Conservation (phyloP, 2,797 vertebrate species). For the Crocidura indochinensis region DNA sequence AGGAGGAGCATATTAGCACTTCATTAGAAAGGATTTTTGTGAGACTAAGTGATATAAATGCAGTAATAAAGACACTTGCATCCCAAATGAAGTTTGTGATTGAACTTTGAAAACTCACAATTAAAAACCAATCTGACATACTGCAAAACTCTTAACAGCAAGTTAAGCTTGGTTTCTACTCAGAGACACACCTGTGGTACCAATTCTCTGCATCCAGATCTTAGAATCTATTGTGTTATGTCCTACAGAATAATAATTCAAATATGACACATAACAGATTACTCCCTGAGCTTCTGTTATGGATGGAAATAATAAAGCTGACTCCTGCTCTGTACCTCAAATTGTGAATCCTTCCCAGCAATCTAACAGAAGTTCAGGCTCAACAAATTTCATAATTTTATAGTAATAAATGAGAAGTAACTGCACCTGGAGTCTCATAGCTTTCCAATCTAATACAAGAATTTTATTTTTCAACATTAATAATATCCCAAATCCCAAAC, state of each 20-base stretch:
- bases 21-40: not conserved
- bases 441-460: slow-evolving; percentile 51
- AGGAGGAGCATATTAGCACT: not conserved
- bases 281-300: not conserved
- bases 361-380: not conserved
- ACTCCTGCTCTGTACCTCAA: not conserved
- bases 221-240: not conserved
- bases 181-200: not conserved
- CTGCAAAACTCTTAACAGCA: not conserved
- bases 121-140: not conserved
- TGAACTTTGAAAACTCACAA: not conserved
- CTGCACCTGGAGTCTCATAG: not conserved
- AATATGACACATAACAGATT: no score
- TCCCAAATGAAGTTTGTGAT: not conserved
- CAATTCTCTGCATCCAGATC: not conserved
- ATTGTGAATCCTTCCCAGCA: not conserved
- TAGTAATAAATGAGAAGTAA: slow-evolving; percentile 51
- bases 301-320: not conserved
- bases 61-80: not conserved
- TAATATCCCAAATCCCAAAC: slow-evolving; percentile 50
- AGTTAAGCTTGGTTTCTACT: not conserved
- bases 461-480: slow-evolving; percentile 40
- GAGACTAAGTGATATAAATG: not conserved
- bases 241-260: not conserved
- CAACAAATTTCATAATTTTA: slow-evolving; percentile 13